Conservation (phyloP, 2,888 invertebrate genomes). For the Aradus depressus region DNA sequence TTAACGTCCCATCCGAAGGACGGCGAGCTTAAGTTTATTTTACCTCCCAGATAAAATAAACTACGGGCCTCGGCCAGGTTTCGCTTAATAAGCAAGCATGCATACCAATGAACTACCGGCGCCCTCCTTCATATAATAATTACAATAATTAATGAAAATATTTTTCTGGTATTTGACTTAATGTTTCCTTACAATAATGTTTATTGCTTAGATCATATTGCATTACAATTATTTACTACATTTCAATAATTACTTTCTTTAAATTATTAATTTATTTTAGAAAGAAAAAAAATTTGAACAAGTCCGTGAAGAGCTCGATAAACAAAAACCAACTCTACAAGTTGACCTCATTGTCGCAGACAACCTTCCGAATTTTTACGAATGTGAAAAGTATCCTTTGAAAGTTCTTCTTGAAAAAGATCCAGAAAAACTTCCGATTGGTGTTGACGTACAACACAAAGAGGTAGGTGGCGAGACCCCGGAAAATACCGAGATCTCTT, state of each 20-base stretch:
- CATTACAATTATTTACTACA: too few relatives aligned
- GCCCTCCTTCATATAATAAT: too few relatives aligned
- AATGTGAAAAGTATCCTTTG: constrained; percentile 67
- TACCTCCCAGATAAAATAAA: too few relatives aligned
- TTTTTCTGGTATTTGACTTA: too few relatives aligned
- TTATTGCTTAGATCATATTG: too few relatives aligned
- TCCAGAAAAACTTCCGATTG: constrained; percentile 64
- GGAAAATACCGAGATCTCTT: background rate
- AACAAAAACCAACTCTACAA: constrained; percentile 45
- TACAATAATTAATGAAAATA: too few relatives aligned
- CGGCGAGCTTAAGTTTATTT: too few relatives aligned
- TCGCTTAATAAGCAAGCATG: too few relatives aligned
- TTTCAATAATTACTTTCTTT: background rate
- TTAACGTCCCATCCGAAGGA: too few relatives aligned
- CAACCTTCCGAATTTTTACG: constrained; percentile 57
- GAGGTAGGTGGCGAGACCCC: constrained; percentile 49
- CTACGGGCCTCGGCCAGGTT: too few relatives aligned
- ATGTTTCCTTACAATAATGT: too few relatives aligned
- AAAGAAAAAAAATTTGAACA: constrained; percentile 42
- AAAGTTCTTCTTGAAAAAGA: constrained; percentile 61
- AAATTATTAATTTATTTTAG: constrained; percentile 30
- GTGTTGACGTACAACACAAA: constrained; percentile 73
- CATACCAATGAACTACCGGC: too few relatives aligned
- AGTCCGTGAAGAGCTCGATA: constrained; percentile 40
- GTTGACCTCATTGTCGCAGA: constrained; percentile 40